Evolutionary conservation across 2,888 invertebrate species (phyloP), one percentile per base, ranked within the genome.

Genomic region (Pheosia gnoma): DNA sequence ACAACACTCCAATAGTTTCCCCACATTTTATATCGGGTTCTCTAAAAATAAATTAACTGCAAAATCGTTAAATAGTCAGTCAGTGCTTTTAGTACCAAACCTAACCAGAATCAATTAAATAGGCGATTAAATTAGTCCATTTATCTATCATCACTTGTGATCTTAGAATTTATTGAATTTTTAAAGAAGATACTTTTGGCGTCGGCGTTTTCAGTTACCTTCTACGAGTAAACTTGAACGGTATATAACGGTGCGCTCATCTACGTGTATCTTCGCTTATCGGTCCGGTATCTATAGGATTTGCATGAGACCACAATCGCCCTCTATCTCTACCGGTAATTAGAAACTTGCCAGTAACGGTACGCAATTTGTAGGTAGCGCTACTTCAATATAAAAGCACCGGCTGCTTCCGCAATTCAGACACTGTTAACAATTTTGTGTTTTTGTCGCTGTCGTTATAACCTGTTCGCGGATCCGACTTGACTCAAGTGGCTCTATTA

Each of bases 291-390:
- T 85, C 83, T 79, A 87, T 87, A 77, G 80, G 78, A 89, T 91
- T 91, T 90, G 87, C 91, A 91, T 90, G 82, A 83, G 81, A 83
- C 79, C 85, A 88, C 91, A 89, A 90, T 91, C 88, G 85, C 80
- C 84, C 80, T 87, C 86, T 85, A 91, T 90, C 85, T 89, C 77
- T 71, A 75, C 75, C 78, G 78, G 88, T 90, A 91, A 91, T 93
- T 92, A 92, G 89, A 90, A 89, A 88, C 90, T 85, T 85, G 86
- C 83, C 72, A 81, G 77, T 90, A 91, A 91, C 91, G 91, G 91
- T 86, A 85, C 75, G 65, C 79, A 80, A 84, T 83, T 86, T 85
- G 85, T 87, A 80, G 77, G 80, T 82, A 79, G 79, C 79, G 75
- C 76, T 81, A 72, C 72, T 69, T 62, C 67, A 66, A 70, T 79